Conservation (phyloP, 2,888 invertebrate species). For the Ophioninae sp. region DNA sequence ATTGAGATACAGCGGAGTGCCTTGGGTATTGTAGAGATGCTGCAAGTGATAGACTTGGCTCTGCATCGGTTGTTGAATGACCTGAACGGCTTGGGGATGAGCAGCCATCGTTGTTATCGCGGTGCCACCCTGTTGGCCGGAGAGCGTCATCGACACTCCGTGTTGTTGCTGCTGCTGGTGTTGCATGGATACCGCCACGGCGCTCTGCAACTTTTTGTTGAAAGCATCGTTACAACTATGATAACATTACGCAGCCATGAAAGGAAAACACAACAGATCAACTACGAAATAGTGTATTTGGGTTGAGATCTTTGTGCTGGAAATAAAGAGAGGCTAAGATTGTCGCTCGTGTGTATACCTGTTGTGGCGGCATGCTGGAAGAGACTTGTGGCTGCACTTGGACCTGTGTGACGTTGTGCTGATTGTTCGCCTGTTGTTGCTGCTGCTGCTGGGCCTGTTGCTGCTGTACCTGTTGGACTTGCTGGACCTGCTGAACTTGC, state of each 20-base stretch:
- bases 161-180: slow-evolving; percentile 81
- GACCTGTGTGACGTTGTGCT: slow-evolving; percentile 78
- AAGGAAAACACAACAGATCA: no score
- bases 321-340: not conserved
- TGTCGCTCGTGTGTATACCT: slow-evolving; percentile 67
- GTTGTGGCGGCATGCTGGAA: slow-evolving; percentile 81
- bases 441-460: slow-evolving; percentile 69
- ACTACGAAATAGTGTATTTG: no score
- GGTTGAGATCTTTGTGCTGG: not conserved
- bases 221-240: not conserved
- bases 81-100: slow-evolving; percentile 88
- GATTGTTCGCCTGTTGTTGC: slow-evolving; percentile 74
- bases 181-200: slow-evolving; percentile 82
- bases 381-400: slow-evolving; percentile 80
- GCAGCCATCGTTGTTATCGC: slow-evolving; percentile 90
- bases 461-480: slow-evolving; percentile 65
- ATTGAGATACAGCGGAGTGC: slow-evolving; percentile 89
- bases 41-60: slow-evolving; percentile 88
- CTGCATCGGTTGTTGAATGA: slow-evolving; percentile 91
- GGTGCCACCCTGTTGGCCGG: slow-evolving; percentile 82
- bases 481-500: slow-evolving; percentile 68
- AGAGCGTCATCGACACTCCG: slow-evolving; percentile 80
- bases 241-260: no score
- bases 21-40: slow-evolving; percentile 91
- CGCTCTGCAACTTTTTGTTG: slow-evolving; percentile 71